Evolutionary conservation across 2,113 vertebrate species (phyloP).

Genomic region (Gymnobelideus leadbeateri): DNA sequence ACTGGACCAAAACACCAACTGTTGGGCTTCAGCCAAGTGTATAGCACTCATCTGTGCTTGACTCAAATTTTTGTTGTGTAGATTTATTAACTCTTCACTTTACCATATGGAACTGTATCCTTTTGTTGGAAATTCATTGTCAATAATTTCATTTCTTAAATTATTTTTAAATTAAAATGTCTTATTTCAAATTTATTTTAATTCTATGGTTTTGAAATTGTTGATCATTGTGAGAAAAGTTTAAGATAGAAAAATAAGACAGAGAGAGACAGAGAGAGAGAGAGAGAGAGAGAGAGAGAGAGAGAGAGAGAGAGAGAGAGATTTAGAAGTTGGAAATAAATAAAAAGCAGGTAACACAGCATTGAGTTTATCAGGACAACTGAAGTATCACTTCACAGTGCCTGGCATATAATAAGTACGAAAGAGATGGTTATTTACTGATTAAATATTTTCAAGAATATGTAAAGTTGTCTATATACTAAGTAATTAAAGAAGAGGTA

Average conservation of each 20-base stretch:
- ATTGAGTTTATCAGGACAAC: not conserved
- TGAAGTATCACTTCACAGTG: not conserved
- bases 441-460: not conserved
- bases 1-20: constrained; percentile 74
- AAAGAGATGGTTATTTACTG: not conserved
- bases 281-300: too few relatives aligned
- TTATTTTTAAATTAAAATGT: not conserved
- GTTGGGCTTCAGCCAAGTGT: constrained; percentile 73
- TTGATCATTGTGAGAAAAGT: not conserved
- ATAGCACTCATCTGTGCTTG: constrained; percentile 75
- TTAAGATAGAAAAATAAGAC: not conserved
- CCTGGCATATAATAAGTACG: not conserved
- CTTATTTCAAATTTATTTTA: not conserved
- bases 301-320: not conserved
- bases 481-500: not conserved
- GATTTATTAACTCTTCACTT: constrained; percentile 68
- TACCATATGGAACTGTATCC: constrained; percentile 7
- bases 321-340: not conserved
- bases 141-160: constrained; percentile 26
- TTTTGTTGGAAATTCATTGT: constrained; percentile 14
- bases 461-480: not conserved
- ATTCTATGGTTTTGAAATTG: constrained; percentile 15
- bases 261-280: not conserved
- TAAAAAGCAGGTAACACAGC: not conserved
- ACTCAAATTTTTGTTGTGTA: constrained; percentile 71